These are phyloP conservation scores for Micromussa lordhowensis DNA, from an alignment of 92 coral and sea anemone species.

Conservation along the genomic window DNA sequence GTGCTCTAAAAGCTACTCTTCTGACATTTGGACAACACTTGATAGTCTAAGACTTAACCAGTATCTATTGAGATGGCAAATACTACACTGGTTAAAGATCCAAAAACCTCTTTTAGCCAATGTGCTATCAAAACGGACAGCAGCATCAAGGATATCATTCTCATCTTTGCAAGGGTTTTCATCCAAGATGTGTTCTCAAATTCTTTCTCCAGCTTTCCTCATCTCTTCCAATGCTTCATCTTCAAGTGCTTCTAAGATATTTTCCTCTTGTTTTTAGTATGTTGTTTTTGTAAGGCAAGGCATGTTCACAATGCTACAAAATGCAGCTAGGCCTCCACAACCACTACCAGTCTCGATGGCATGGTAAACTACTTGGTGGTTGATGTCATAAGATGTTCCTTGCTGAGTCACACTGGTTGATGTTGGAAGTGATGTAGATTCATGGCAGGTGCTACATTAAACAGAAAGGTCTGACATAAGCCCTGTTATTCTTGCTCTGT, in stretches of 20 bases:
- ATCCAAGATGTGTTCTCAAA: constrained; percentile 10
- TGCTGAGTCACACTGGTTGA: constrained; percentile 44
- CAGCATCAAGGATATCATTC: constrained; percentile 41
- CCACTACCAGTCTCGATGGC: constrained; percentile 55
- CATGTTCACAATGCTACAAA: constrained; percentile 65
- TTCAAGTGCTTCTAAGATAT: constrained; percentile 27
- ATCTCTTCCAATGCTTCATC: constrained; percentile 65
- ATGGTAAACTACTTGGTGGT: constrained; percentile 54
- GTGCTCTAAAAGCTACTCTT: constrained; percentile 46
- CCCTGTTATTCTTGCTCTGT: constrained; percentile 45
- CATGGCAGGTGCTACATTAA: constrained; percentile 50
- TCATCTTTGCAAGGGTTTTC: constrained; percentile 14
- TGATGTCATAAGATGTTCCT: constrained; percentile 55
- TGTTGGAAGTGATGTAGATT: constrained; percentile 26
- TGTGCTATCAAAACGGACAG: constrained; percentile 22
- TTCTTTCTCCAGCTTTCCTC: constrained; percentile 38
- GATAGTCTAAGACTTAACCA: constrained; percentile 49
- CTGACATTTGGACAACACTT: constrained; percentile 48
- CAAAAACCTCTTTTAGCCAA: too few relatives aligned
- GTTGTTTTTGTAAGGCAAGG: constrained; percentile 54
- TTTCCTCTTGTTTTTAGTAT: constrained; percentile 42
- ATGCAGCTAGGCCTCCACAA: constrained; percentile 55
- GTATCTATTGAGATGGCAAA: too few relatives aligned
- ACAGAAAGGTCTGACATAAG: constrained; percentile 50
- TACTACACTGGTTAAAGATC: too few relatives aligned